Conservation (phyloP, 2,113 vertebrate species). For the Phocoena phocoena region DNA sequence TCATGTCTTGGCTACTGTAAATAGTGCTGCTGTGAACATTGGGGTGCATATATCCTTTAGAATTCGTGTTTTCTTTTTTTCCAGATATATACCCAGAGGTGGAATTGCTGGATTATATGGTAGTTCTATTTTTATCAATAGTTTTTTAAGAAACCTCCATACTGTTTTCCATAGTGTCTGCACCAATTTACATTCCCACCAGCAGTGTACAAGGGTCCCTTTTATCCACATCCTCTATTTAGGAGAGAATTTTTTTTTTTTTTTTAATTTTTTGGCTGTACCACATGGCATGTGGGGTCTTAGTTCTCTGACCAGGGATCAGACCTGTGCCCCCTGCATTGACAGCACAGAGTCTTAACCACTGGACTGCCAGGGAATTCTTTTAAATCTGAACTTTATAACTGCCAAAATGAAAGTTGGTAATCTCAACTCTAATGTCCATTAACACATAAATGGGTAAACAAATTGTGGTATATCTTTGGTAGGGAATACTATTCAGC, state of each 20-base stretch:
- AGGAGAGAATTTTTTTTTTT: not conserved
- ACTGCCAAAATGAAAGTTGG: not conserved
- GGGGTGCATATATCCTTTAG: too few relatives aligned
- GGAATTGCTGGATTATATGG: too few relatives aligned
- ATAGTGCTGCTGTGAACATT: not conserved
- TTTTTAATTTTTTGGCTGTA: too few relatives aligned
- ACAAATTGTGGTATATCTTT: not conserved
- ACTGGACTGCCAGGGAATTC: not conserved
- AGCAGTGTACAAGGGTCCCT: not conserved
- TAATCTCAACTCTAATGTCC: not conserved
- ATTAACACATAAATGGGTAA: not conserved
- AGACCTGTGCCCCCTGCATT: too few relatives aligned
- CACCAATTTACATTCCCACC: not conserved
- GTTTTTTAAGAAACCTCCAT: not conserved
- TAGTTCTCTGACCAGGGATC: too few relatives aligned
- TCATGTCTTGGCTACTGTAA: not conserved
- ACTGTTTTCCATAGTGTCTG: not conserved
- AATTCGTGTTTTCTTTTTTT: too few relatives aligned
- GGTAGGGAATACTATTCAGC: not conserved
- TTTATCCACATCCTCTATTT: not conserved
- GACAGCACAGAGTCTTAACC: too few relatives aligned
- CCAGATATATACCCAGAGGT: too few relatives aligned
- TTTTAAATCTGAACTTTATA: conserved; percentile 2
- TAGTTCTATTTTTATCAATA: too few relatives aligned
- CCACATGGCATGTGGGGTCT: too few relatives aligned